Conservation (phyloP, 2,797 vertebrate genomes). For the Micropoecilia bifurca region DNA sequence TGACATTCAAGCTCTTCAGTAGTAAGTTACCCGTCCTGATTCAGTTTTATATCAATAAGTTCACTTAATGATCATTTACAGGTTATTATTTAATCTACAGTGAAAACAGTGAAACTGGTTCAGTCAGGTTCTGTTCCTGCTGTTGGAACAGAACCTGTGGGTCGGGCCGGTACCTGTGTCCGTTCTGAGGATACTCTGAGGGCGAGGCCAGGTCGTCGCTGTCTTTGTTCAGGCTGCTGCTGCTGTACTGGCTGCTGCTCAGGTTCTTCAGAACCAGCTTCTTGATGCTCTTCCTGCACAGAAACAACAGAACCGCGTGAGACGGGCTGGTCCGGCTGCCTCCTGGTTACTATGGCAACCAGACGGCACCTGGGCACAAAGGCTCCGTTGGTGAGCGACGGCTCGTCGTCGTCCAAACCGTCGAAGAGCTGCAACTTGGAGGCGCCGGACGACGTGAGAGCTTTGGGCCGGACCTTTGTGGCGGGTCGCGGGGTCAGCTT, state of each 20-base stretch:
- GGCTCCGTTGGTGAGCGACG: slow-evolving; percentile 87
- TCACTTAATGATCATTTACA: too few relatives aligned
- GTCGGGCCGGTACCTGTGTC: slow-evolving; percentile 80
- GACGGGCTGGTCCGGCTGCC: not conserved
- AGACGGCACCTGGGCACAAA: slow-evolving; percentile 86
- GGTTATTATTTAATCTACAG: too few relatives aligned
- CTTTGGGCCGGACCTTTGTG: slow-evolving; percentile 91
- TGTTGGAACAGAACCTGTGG: too few relatives aligned
- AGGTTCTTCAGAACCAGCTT: slow-evolving; percentile 95
- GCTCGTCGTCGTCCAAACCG: slow-evolving; percentile 93
- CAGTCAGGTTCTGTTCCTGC: slow-evolving; percentile 23
- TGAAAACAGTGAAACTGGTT: too few relatives aligned
- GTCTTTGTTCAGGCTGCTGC: slow-evolving; percentile 84
- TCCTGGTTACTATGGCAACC: not conserved
- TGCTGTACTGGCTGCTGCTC: slow-evolving; percentile 88
- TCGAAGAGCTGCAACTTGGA: slow-evolving; percentile 95
- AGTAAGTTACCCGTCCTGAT: too few relatives aligned
- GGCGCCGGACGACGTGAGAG: slow-evolving; percentile 86
- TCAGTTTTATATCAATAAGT: too few relatives aligned
- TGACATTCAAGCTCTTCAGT: too few relatives aligned
- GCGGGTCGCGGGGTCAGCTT: slow-evolving; percentile 93
- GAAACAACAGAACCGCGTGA: not conserved
- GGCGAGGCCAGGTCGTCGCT: slow-evolving; percentile 88
- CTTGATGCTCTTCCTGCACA: slow-evolving; percentile 93
- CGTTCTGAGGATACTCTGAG: slow-evolving; percentile 88